Evolutionary conservation across 2,888 invertebrate species (phyloP).

Genomic region (Pandemis heparana): DNA sequence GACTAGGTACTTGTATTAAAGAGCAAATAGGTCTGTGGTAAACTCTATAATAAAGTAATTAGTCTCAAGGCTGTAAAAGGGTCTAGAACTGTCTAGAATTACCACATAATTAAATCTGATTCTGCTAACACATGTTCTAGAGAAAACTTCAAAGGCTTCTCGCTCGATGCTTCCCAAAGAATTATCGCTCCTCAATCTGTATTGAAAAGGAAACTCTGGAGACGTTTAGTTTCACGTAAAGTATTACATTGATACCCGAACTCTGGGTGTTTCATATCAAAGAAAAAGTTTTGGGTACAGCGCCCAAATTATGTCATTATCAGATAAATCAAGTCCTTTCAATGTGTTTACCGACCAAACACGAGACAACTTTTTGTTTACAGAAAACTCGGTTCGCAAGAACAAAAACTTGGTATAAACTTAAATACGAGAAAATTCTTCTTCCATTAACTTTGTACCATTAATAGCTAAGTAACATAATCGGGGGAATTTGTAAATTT

Average conservation of each 20-base stretch:
- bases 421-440: constrained; percentile 8
- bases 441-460: constrained; percentile 10
- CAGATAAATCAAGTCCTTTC: constrained; percentile 37
- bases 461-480: constrained; percentile 24
- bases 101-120: neutral
- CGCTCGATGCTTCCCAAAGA: neutral
- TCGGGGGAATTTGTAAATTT: constrained; percentile 24
- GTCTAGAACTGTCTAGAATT: constrained; percentile 3
- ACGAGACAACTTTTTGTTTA: constrained; percentile 16
- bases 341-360: constrained; percentile 25
- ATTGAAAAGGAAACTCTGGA: constrained; percentile 30
- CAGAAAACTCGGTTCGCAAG: constrained; percentile 4
- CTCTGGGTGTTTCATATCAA: constrained; percentile 32
- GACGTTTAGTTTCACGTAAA: constrained; percentile 27
- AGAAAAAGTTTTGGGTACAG: constrained; percentile 39
- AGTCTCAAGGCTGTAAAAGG: neutral
- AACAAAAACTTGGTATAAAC: constrained; percentile 14
- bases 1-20: too few relatives aligned
- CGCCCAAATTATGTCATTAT: constrained; percentile 33
- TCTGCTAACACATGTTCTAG: neutral
- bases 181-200: constrained; percentile 32
- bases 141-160: constrained; percentile 9
- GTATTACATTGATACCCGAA: constrained; percentile 8
- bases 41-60: neutral
- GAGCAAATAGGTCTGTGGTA: too few relatives aligned